Percentiles rank a stretch among this genome's conserved stretches.
phyloP scores from a whole-genome alignment of 2,888 invertebrate genomes.

The Eupithecia insigniata region DNA sequence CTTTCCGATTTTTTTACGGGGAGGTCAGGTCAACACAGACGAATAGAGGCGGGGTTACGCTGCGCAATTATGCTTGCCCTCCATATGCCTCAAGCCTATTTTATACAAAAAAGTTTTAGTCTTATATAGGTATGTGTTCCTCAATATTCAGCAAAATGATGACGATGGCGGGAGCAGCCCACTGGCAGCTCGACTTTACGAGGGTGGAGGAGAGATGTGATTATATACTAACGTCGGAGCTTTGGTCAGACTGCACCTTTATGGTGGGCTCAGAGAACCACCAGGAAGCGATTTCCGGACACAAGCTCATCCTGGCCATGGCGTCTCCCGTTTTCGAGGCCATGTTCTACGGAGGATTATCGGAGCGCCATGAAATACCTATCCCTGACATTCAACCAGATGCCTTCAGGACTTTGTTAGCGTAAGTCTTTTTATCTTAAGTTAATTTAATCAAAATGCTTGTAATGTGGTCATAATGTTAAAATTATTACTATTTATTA shows the following conservation, averaged over 20 bases:
- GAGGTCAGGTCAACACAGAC: no score
- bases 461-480: no score
- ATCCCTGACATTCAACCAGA: slow-evolving; percentile 94
- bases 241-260: slow-evolving; percentile 93
- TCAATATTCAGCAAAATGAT: background rate
- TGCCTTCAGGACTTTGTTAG: slow-evolving; percentile 91
- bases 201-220: slow-evolving; percentile 89
- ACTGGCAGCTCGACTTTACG: slow-evolving; percentile 90
- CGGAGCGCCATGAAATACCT: slow-evolving; percentile 90
- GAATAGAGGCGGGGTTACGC: no score
- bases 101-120: no score
- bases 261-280: slow-evolving; percentile 91
- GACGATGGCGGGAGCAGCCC: slow-evolving; percentile 80
- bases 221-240: slow-evolving; percentile 89
- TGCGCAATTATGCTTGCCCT: no score
- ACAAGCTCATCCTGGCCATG: slow-evolving; percentile 93
- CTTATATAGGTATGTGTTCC: no score
- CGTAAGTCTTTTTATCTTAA: slow-evolving; percentile 76
- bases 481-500: no score
- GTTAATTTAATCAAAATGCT: no score
- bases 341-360: slow-evolving; percentile 94
- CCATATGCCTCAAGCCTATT: no score
- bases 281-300: slow-evolving; percentile 89
- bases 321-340: slow-evolving; percentile 94
- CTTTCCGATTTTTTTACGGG: no score